Base-by-base conservation (phyloP, 64 coral and sea anemone genomes). In the Stylophora pistillata region DNA sequence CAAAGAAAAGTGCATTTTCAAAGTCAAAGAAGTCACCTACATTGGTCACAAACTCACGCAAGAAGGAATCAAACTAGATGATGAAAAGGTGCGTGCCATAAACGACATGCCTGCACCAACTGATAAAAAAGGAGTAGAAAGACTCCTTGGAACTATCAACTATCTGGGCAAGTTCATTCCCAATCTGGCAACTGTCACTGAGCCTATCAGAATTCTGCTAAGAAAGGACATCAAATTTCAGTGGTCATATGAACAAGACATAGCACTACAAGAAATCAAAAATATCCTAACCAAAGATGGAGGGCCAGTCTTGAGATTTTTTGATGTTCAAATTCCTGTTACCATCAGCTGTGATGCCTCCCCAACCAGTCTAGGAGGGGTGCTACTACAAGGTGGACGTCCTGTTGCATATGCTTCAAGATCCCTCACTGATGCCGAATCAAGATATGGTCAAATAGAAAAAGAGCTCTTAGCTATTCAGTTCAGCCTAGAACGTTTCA, bases 221-320 rank as follows among this genome's bases (percentile, higher is more conserved):
- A n/a, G n/a, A n/a, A n/a, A n/a, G 5, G 86, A n/a, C n/a, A n/a
- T 53, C 37, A 62, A 63, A 17, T 95, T 78, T 53, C 52, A 87
- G 27, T 90, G 87, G 92, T 59, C 83, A 9, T 21, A 87, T n/a
- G 62, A 14, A 84, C 94, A 91, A 77, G 89, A 95, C 55, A 63
- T 74, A 87, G 65, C 94, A 0, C 77, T 95, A 21, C 69, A 58
- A 52, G 74, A 88, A 54, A 74, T 91, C 6, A 95, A 95, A 76
- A n/a, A 72, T 53, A 85, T 53, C 25, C 55, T 94, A 1, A 86
- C 78, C 13, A 21, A 86, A 32, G 32, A 34, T 41, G 34, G 26
- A 77, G 79, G 79, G 15, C 30, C 71, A 41, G 37, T 41, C 37
- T 17, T 85, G 12, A 81, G 30, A 30, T 91, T 73, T 20, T 79